Evolutionary conservation across 2,113 vertebrate genomes (phyloP).

Genomic region (Microcebus ravelobensis): DNA sequence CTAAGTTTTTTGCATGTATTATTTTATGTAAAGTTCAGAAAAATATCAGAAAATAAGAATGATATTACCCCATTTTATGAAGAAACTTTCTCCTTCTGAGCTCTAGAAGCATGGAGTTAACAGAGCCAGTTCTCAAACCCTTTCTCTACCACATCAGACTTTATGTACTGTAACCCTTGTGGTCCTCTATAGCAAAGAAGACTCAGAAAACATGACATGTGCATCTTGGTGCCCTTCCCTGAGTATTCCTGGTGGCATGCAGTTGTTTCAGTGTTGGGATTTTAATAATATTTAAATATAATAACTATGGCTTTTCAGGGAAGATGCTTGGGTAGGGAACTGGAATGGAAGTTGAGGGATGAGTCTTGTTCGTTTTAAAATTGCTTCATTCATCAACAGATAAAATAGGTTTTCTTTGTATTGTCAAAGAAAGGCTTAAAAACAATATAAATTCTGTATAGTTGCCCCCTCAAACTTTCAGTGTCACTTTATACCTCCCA

Average conservation of each 20-base stretch:
- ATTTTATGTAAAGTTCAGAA: slow-evolving; percentile 22
- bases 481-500: slow-evolving; percentile 45
- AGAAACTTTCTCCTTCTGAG: neutral
- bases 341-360: neutral
- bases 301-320: neutral
- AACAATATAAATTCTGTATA: slow-evolving; percentile 41
- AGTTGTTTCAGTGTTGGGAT: neutral
- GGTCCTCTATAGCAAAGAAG: neutral
- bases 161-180: neutral
- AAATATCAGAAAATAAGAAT: neutral
- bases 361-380: slow-evolving; percentile 60
- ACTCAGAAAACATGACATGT: neutral
- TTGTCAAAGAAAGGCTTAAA: slow-evolving; percentile 64
- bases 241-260: neutral
- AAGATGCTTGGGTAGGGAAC: neutral
- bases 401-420: slow-evolving; percentile 54
- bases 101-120: neutral
- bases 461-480: slow-evolving; percentile 43
- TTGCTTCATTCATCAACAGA: slow-evolving; percentile 20
- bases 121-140: neutral
- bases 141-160: neutral
- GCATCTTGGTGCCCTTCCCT: neutral
- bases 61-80: neutral
- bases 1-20: neutral
- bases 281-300: neutral